Base-by-base conservation (phyloP, 1,140 invertebrate species). In the Pachypeltis micranthus region DNA sequence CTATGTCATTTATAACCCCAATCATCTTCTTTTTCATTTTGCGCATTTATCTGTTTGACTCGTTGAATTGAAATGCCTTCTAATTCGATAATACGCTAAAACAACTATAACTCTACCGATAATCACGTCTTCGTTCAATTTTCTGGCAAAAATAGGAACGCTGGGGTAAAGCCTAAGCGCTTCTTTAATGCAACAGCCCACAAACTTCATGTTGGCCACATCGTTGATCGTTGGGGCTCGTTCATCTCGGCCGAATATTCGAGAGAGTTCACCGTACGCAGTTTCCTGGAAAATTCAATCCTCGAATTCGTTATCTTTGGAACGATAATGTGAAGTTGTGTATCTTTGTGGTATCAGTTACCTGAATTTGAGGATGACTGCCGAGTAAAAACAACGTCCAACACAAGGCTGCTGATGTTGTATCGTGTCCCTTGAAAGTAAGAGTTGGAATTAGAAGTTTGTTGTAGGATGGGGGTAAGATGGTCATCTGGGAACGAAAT, bases 141-240 rank as follows among this genome's bases (percentile, higher is more conserved):
- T 71, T 64, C 88, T 74, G 0, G 77, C 80, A 72, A 89, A 82
- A 63, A 85, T 78, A 2, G 85, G 86, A 3, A 89, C 86, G 61
- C 85, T 85, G 31, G 86, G 86, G 71, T 82, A 89, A 0, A 87
- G 69, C 27, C 85, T 71, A 12, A 86, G 69, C 3, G 81, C 74
- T 70, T 86, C 84, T 71, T 86, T 90, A 51, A 89, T 80, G 62
- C 83, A 84, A 67, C 80, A 80, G 67, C 88, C 87, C 65, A 89
- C 71, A 69, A 88, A 90, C 65, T 81, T 83, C 80, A 90, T 79
- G 63, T 81, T 73, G 58, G 75, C 71, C 39, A 87, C 68, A 70
- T 88, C 85, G 57, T 85, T 81, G 66, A 80, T 75, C 0, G 79
- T 83, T 0, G 80, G 74, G 1, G 70, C 67, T 29, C 80, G 73